Evolutionary conservation across 2,797 vertebrate species (phyloP).

Genomic region (Falco peregrinus): DNA sequence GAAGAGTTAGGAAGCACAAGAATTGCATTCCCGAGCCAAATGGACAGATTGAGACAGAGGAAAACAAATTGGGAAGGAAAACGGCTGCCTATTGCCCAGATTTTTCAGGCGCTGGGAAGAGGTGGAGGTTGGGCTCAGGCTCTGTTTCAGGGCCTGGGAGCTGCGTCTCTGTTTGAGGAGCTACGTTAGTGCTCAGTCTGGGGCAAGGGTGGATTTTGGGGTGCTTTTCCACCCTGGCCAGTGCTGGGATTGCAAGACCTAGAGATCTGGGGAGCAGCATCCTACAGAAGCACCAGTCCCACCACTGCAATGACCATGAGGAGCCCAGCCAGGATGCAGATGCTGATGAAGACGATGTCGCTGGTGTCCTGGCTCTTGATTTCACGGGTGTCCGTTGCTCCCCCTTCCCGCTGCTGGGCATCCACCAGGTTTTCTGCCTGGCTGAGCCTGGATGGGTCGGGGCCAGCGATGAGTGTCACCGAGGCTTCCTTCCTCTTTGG

Average conservation of each 20-base stretch:
- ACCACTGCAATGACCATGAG: conserved; percentile 95
- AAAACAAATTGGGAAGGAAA: conserved; percentile 39
- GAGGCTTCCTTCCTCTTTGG: conserved; percentile 90
- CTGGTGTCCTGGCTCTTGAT: conserved; percentile 85
- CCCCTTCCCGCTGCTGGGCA: conserved; percentile 35
- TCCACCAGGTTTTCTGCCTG: conserved; percentile 81
- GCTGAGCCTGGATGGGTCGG: conserved; percentile 79
- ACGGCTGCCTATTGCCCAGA: not conserved
- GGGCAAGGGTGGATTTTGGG: not conserved
- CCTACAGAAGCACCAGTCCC: conserved; percentile 90
- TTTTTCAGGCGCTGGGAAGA: not conserved
- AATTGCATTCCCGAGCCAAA: conserved; percentile 36
- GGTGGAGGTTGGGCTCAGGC: not conserved
- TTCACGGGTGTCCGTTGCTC: not conserved
- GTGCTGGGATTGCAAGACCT: not conserved
- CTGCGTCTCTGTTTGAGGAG: not conserved
- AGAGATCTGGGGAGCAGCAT: not conserved
- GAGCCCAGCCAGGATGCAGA: conserved; percentile 94
- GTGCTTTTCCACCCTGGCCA: not conserved
- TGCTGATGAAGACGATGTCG: conserved; percentile 94
- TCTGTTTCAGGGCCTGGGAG: not conserved
- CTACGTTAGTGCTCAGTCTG: not conserved
- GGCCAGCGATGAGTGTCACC: conserved; percentile 83
- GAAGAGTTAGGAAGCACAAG: conserved; percentile 29
- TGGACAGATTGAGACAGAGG: conserved; percentile 51